Percentiles rank a stretch among this genome's conserved stretches.
Evolutionary conservation across 2,113 vertebrate species (phyloP).

Genomic region (Pelodiscus sinensis): DNA sequence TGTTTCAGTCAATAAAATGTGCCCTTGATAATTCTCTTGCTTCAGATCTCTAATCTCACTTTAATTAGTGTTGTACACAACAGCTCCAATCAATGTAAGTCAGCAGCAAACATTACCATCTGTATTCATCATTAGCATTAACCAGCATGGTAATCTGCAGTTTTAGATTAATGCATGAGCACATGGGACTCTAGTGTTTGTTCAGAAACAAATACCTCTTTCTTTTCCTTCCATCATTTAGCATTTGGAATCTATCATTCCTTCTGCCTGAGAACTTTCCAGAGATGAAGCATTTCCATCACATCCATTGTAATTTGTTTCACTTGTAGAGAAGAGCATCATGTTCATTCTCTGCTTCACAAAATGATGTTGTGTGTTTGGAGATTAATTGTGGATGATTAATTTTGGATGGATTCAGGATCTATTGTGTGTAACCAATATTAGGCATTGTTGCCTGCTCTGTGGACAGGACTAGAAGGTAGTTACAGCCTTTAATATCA

Average conservation of each 20-base stretch:
- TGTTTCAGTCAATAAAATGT: constrained; percentile 21
- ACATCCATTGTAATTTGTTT: neutral
- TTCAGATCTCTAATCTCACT: constrained; percentile 42
- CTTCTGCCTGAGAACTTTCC: neutral
- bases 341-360: neutral
- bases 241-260: neutral
- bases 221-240: neutral
- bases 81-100: constrained; percentile 51
- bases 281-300: neutral
- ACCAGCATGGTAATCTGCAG: neutral
- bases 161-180: neutral
- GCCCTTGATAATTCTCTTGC: constrained; percentile 32
- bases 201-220: constrained; percentile 16
- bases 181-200: neutral
- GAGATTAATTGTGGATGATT: neutral
- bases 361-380: neutral
- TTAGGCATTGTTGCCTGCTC: neutral
- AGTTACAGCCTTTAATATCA: neutral
- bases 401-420: neutral
- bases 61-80: constrained; percentile 59
- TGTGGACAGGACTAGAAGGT: neutral
- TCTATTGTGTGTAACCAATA: neutral
- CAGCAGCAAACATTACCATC: constrained; percentile 41
- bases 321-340: neutral
- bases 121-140: constrained; percentile 18